A percentile compares a stretch with the other conserved stretches of the same genome.
These are phyloP conservation scores for Nephrotoma appendiculata DNA, from an alignment of 2,888 invertebrate species.

Conservation along the genomic window DNA sequence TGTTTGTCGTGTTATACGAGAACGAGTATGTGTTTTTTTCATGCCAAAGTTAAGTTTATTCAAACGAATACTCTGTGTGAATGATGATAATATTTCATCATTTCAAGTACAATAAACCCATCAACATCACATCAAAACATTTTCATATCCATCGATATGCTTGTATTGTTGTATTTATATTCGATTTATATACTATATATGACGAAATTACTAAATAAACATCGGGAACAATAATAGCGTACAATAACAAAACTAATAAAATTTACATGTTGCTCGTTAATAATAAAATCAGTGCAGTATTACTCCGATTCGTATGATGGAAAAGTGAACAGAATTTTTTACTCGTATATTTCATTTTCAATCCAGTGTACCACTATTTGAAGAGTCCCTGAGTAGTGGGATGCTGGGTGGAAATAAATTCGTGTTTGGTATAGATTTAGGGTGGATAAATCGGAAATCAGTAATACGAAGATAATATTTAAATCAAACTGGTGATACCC, in stretches of 20 bases:
- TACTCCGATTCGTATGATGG: neutral
- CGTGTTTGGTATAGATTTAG: neutral
- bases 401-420: neutral
- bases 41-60: neutral
- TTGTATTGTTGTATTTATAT: neutral
- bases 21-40: neutral
- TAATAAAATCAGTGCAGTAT: neutral
- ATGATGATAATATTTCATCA: neutral
- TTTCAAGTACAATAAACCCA: neutral
- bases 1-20: neutral
- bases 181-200: neutral
- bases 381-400: neutral
- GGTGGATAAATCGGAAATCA: neutral
- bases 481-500: too few relatives aligned
- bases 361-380: neutral
- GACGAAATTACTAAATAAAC: neutral
- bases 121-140: neutral
- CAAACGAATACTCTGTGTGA: neutral
- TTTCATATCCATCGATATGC: neutral
- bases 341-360: neutral
- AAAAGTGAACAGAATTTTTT: neutral
- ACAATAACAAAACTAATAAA: neutral
- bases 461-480: neutral
- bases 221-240: neutral
- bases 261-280: neutral